Evolutionary conservation across 2,113 vertebrate species (phyloP).

Genomic region (Stomatorhinus ivindoensis): DNA sequence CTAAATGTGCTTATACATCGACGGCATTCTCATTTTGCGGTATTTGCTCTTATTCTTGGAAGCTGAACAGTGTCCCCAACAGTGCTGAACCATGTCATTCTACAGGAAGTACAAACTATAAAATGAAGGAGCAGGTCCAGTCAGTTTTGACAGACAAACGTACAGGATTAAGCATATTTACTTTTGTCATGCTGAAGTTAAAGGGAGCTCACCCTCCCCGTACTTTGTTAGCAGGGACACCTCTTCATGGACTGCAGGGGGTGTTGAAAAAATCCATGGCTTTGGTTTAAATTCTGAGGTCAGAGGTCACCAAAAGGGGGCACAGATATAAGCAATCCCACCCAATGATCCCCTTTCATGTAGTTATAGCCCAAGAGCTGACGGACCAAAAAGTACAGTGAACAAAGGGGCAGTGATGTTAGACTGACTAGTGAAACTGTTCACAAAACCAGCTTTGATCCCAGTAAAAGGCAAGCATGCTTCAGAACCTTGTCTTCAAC

Average conservation of each 20-base stretch:
- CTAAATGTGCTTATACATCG: background rate
- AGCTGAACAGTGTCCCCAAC: background rate
- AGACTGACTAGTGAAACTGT: background rate
- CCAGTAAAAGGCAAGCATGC: background rate
- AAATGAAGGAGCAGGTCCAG: background rate
- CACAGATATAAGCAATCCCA: background rate
- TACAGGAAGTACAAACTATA: background rate
- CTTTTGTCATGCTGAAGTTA: background rate
- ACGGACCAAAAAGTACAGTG: conserved; percentile 21
- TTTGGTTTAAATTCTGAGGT: background rate
- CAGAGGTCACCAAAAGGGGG: background rate
- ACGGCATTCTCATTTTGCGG: background rate
- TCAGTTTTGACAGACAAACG: conserved; percentile 5
- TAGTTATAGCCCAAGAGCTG: conserved; percentile 38
- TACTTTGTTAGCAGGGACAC: conserved; percentile 64
- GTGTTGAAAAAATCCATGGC: background rate
- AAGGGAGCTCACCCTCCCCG: conserved; percentile 33
- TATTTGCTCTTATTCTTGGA: background rate
- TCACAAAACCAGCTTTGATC: conserved; percentile 32
- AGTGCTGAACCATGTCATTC: background rate
- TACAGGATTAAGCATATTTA: background rate
- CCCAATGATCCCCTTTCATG: conserved; percentile 37
- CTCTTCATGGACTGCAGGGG: background rate
- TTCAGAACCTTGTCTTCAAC: background rate
- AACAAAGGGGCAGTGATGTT: conserved; percentile 25